These are phyloP conservation scores for Capreolus pygargus DNA, from an alignment of 2,113 vertebrate genomes.

Conservation along the genomic window DNA sequence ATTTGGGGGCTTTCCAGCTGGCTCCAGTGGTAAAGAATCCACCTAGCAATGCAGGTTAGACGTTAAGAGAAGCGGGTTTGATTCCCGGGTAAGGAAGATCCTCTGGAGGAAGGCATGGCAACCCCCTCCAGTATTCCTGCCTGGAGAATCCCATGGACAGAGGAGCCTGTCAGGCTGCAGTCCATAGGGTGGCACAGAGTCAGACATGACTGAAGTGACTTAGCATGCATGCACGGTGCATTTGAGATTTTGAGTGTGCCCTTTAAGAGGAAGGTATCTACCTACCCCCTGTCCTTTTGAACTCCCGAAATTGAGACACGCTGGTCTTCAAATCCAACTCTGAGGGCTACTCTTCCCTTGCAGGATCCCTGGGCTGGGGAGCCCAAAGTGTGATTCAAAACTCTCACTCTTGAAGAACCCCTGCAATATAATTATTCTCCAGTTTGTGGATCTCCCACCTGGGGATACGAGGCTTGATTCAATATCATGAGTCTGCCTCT, in stretches of 20 bases:
- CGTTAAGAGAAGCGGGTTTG: too few relatives aligned
- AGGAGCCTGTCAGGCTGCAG: too few relatives aligned
- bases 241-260: neutral
- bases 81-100: too few relatives aligned
- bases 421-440: neutral
- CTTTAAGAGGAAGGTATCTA: neutral
- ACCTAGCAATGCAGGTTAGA: too few relatives aligned
- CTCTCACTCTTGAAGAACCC: neutral
- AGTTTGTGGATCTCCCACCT: neutral
- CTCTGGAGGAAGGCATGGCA: too few relatives aligned
- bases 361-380: neutral
- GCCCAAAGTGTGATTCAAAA: neutral
- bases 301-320: neutral
- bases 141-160: too few relatives aligned
- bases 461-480: neutral
- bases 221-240: too few relatives aligned
- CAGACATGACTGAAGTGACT: too few relatives aligned
- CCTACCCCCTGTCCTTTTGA: neutral
- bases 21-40: too few relatives aligned
- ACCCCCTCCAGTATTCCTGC: too few relatives aligned
- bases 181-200: too few relatives aligned
- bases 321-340: neutral
- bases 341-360: neutral
- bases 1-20: too few relatives aligned
- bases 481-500: neutral